Percentiles rank a stretch among this genome's conserved stretches.
These are phyloP conservation scores for Selenia dentaria DNA, from an alignment of 2,888 invertebrate genomes.

Conservation along the genomic window DNA sequence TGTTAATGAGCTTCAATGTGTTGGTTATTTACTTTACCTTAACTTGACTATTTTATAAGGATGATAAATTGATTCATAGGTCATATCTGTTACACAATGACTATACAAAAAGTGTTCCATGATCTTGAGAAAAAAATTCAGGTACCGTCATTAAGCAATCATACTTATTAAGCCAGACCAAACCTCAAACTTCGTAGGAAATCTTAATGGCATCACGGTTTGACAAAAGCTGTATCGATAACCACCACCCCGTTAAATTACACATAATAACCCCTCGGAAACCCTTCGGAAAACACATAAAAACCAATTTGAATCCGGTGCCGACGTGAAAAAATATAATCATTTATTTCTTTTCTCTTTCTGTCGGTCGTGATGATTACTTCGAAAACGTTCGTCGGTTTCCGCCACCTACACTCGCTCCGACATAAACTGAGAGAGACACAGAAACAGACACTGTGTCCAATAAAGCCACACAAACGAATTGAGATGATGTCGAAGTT, in stretches of 20 bases:
- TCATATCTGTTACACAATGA: too few species aligned
- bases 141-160: slow-evolving; percentile 9
- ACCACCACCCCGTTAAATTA: slow-evolving; percentile 54
- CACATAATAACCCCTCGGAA: slow-evolving; percentile 55
- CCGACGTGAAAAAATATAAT: slow-evolving; percentile 50
- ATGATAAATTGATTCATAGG: too few species aligned
- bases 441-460: slow-evolving; percentile 10
- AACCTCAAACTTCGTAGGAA: slow-evolving; percentile 14
- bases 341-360: slow-evolving; percentile 74
- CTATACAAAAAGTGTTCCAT: too few species aligned
- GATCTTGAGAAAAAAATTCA: too few species aligned
- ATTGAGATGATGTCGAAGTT: slow-evolving; percentile 29
- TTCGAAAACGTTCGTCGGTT: slow-evolving; percentile 50
- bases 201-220: slow-evolving; percentile 49
- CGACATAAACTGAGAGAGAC: not conserved
- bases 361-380: slow-evolving; percentile 67
- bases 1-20: too few species aligned
- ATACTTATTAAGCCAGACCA: slow-evolving; percentile 16
- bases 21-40: too few species aligned
- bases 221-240: slow-evolving; percentile 49
- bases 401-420: slow-evolving; percentile 50
- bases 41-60: too few species aligned
- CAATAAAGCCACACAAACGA: slow-evolving; percentile 9
- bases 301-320: slow-evolving; percentile 62
- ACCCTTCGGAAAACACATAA: slow-evolving; percentile 67